phyloP scores from a whole-genome alignment of 2,888 invertebrate genomes.

The Brachyptera risi region DNA sequence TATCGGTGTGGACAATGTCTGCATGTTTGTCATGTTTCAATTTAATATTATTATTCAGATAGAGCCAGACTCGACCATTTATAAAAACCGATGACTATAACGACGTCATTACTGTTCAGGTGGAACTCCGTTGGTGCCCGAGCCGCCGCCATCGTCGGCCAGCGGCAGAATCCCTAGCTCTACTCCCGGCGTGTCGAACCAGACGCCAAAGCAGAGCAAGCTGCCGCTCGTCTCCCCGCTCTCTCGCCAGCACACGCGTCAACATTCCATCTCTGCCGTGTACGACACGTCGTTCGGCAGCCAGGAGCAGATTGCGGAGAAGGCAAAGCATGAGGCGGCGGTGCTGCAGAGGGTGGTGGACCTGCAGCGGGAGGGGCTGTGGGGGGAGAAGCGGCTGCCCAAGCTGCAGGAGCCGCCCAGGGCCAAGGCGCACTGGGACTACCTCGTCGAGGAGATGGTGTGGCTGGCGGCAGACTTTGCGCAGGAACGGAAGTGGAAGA shows the following conservation, averaged over 20 bases:
- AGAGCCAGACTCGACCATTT: no score
- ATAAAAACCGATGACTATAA: not conserved
- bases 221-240: constrained; percentile 23
- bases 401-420: constrained; percentile 88
- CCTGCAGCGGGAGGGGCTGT: constrained; percentile 89
- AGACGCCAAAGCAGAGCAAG: constrained; percentile 26
- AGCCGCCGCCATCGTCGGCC: constrained; percentile 22
- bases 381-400: constrained; percentile 88
- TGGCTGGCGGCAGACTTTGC: constrained; percentile 98
- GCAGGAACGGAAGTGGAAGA: constrained; percentile 97
- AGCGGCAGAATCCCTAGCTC: constrained; percentile 38
- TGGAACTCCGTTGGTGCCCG: constrained; percentile 51
- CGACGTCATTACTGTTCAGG: constrained; percentile 42
- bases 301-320: constrained; percentile 77
- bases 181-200: constrained; percentile 35
- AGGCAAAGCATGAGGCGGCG: constrained; percentile 89
- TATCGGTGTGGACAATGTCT: no score
- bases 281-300: constrained; percentile 42
- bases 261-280: constrained; percentile 34
- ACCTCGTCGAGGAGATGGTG: constrained; percentile 95
- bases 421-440: constrained; percentile 97
- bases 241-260: constrained; percentile 29
- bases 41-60: no score
- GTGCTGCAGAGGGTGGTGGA: constrained; percentile 90
- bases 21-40: no score